These are phyloP conservation scores for Heliconius nattereri DNA, from an alignment of 1,140 invertebrate species.

Conservation along the genomic window DNA sequence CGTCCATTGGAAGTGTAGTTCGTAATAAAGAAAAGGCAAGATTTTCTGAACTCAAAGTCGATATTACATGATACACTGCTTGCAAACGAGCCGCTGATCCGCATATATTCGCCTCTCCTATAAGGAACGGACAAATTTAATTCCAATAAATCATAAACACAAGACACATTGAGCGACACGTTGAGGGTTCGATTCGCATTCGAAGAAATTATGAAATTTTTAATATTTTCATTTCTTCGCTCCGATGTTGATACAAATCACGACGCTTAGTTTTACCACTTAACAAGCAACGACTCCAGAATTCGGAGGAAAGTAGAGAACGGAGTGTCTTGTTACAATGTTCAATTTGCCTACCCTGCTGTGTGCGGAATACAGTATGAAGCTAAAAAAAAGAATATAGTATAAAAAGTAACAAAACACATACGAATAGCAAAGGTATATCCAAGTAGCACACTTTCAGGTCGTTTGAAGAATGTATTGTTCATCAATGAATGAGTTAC, in stretches of 20 bases:
- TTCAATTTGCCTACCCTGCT: no score
- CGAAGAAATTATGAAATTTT: no score
- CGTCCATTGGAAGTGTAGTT: constrained; percentile 52
- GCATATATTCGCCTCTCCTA: constrained; percentile 57
- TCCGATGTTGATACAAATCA: no score
- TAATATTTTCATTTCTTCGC: no score
- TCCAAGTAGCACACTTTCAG: constrained; percentile 44
- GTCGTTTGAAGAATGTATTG: constrained; percentile 43
- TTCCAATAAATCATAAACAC: background rate
- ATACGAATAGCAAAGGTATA: constrained; percentile 36
- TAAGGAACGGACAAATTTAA: constrained; percentile 17
- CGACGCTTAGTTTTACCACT: no score
- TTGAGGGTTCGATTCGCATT: no score
- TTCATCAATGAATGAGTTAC: constrained; percentile 49
- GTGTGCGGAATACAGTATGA: no score
- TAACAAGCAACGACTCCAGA: no score
- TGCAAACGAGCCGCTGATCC: constrained; percentile 58
- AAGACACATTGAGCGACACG: background rate
- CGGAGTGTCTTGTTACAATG: no score
- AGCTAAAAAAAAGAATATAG: background rate
- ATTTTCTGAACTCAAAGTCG: constrained; percentile 41
- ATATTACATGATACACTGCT: constrained; percentile 46
- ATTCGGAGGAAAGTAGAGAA: no score
- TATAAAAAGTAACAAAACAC: constrained; percentile 11
- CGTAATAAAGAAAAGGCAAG: constrained; percentile 38